Conservation (phyloP, 2,888 invertebrate species). For the Furcula furcula region DNA sequence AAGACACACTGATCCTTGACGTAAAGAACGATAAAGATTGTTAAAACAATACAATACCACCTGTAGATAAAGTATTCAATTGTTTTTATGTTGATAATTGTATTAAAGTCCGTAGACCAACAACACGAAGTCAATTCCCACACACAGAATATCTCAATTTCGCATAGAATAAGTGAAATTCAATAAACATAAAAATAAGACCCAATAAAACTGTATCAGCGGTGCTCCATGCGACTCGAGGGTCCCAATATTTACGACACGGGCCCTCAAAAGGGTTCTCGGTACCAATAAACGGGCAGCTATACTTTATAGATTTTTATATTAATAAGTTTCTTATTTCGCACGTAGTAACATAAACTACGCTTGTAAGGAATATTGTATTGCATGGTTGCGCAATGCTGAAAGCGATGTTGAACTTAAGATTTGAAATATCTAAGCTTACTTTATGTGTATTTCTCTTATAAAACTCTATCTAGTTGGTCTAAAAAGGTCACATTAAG, state of each 20-base stretch:
- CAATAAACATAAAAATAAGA: conserved; percentile 65
- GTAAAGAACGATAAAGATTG: too few relatives aligned
- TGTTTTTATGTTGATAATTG: too few relatives aligned
- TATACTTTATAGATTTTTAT: conserved; percentile 27
- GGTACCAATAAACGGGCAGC: conserved; percentile 27
- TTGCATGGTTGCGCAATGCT: too few relatives aligned
- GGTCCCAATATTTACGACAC: conserved; percentile 55
- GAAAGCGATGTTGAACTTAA: too few relatives aligned
- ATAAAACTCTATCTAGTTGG: too few relatives aligned
- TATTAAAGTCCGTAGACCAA: not conserved
- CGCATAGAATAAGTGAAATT: conserved; percentile 39
- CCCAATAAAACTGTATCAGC: conserved; percentile 69
- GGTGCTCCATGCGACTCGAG: conserved; percentile 46
- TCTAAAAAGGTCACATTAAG: too few relatives aligned
- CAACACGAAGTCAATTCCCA: conserved; percentile 4
- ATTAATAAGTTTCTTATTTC: conserved; percentile 27
- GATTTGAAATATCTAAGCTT: too few relatives aligned
- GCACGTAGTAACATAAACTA: conserved; percentile 13
- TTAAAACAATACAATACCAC: too few relatives aligned
- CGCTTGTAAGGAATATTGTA: not conserved
- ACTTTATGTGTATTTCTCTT: too few relatives aligned
- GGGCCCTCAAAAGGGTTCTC: conserved; percentile 43
- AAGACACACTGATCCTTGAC: too few relatives aligned
- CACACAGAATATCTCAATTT: conserved; percentile 15
- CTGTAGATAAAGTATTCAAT: too few relatives aligned